Base-by-base conservation (phyloP, 2,888 invertebrate genomes). In the Melieria omissa region DNA sequence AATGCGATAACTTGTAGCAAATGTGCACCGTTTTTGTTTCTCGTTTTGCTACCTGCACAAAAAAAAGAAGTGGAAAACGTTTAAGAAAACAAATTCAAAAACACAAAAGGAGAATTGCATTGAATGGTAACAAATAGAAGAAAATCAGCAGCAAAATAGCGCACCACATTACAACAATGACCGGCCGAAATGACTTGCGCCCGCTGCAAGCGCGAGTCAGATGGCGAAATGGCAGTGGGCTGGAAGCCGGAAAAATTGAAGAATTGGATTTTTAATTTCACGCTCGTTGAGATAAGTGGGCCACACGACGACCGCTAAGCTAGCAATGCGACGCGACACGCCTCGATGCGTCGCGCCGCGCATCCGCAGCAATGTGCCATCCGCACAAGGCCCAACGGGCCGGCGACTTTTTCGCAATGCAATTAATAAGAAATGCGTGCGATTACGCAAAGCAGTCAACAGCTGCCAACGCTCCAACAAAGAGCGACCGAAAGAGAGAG, bases 271-370 rank as follows among this genome's bases (percentile, higher is more conserved):
- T 71, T 71, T 55, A 62, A 71, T 71, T 71, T 71, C 62, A 71
- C 71, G 71, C 71, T 71, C 63, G 71, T 71, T 67, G 66, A 63
- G 71, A 66, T 67, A 71, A 71, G 66, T 71, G 55, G 66, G 67
- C 46, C 70, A 65, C 64, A 57, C 55, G 6, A 55, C 55, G 41
- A 66, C 47, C 66, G 57, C 49, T 47, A 57, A 29, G 29, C 29
- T 2, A 29, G 29, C 29, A 29, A 66, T 41, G 47, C 47, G 54
- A 46, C 46, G n/a, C 14, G 16, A 45, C 45, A 63, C 63, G 41
- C 8, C 42, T 29, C 58, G 16, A 60, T 0, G 41, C 9, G 60
- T 6, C 44, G n/a, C 1, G 5, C n/a, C 29, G n/a, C 14, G 16
- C 46, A 57, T 46, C 42, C 29, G 16, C 29, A 52, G 10, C 10